phyloP scores from a whole-genome alignment of 2,113 vertebrate species.

The Numenius arquata region DNA sequence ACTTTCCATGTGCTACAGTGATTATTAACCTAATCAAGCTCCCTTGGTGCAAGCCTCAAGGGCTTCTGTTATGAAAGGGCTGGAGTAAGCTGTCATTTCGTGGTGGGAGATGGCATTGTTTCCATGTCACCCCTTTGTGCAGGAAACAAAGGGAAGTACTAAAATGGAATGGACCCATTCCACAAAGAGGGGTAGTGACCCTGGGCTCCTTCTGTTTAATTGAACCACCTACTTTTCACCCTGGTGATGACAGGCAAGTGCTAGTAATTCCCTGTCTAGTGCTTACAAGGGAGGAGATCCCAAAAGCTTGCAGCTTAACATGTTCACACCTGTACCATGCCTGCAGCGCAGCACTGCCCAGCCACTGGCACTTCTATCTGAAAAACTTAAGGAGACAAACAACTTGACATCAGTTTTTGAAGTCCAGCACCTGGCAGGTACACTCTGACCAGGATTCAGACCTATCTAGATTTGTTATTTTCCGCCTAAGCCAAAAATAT shows the following conservation, averaged over 20 bases:
- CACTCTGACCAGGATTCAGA: background rate
- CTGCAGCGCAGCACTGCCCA: background rate
- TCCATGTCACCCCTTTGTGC: slow-evolving; percentile 37
- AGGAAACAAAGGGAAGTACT: slow-evolving; percentile 54
- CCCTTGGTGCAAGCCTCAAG: slow-evolving; percentile 52
- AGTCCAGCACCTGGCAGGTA: background rate
- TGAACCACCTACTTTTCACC: background rate
- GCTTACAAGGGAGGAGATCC: background rate
- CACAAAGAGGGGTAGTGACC: background rate
- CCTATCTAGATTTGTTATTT: background rate
- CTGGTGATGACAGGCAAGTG: slow-evolving; percentile 19
- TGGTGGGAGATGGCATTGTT: slow-evolving; percentile 65
- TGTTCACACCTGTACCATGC: background rate
- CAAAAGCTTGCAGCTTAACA: background rate
- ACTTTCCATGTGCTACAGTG: slow-evolving; percentile 50
- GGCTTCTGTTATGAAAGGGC: slow-evolving; percentile 54
- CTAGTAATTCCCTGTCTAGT: background rate
- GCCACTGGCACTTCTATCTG: background rate
- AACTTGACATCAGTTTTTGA: background rate
- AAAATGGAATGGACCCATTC: background rate
- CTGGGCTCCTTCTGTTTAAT: slow-evolving; percentile 4
- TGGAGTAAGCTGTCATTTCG: slow-evolving; percentile 60
- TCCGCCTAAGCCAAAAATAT: background rate
- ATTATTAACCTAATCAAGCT: slow-evolving; percentile 63
- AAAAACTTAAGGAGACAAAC: background rate